Conservation (phyloP, 2,113 vertebrate species). For the Dasyornis broadbenti region DNA sequence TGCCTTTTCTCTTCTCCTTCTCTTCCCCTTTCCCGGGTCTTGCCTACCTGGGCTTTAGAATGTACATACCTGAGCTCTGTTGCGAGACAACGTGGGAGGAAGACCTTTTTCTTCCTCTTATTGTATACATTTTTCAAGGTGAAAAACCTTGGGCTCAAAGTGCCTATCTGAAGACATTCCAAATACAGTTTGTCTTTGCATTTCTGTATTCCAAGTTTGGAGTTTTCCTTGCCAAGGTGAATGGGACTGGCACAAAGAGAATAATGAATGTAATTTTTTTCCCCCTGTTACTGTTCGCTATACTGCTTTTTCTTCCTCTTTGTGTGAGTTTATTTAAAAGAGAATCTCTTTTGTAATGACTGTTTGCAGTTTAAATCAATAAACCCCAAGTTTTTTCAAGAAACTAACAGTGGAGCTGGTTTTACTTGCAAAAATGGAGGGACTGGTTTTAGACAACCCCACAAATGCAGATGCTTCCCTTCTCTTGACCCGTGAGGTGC, state of each 20-base stretch:
- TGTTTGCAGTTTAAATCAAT: conserved; percentile 99
- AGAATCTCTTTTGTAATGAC: conserved; percentile 91
- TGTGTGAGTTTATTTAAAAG: conserved; percentile 96
- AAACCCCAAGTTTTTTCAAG: conserved; percentile 92
- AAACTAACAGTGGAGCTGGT: conserved; percentile 65
- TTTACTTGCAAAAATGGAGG: conserved; percentile 39
- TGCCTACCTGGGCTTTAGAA: conserved; percentile 77
- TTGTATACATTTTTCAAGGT: conserved; percentile 73
- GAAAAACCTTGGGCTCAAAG: conserved; percentile 74
- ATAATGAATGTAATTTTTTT: conserved; percentile 95
- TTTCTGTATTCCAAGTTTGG: conserved; percentile 80
- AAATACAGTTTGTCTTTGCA: conserved; percentile 80
- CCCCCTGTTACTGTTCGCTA: conserved; percentile 85
- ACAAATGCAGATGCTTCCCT: not conserved
- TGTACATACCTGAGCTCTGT: conserved; percentile 74
- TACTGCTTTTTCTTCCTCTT: conserved; percentile 82
- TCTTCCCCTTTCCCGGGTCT: conserved; percentile 65
- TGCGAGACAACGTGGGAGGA: conserved; percentile 70
- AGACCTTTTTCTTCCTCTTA: conserved; percentile 69
- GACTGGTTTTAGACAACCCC: not conserved
- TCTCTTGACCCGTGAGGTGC: not conserved
- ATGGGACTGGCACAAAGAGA: conserved; percentile 89
- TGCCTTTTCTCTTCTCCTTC: conserved; percentile 46
- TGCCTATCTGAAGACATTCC: conserved; percentile 97
- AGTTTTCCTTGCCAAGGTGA: conserved; percentile 81